These are phyloP conservation scores for Oryzias sinensis DNA, from an alignment of 2,797 vertebrate species.

Conservation along the genomic window DNA sequence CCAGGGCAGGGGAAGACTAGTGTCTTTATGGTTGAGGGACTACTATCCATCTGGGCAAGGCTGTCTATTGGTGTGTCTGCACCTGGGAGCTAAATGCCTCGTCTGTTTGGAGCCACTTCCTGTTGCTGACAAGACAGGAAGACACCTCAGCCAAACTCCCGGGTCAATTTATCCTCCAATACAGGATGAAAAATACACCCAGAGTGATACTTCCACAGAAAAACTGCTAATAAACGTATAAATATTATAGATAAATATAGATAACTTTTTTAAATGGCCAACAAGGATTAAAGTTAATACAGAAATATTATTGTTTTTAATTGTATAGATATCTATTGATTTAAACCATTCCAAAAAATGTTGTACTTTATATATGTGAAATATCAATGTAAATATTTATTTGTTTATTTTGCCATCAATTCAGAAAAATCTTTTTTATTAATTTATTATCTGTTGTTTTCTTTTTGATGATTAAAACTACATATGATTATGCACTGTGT, in stretches of 20 bases:
- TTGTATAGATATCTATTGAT: no score
- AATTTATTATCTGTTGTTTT: no score
- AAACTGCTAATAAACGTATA: neutral
- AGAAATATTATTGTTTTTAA: no score
- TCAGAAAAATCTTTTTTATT: no score
- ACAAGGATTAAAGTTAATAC: no score
- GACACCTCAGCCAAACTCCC: constrained; percentile 70
- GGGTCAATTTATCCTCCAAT: constrained; percentile 44
- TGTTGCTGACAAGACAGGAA: constrained; percentile 70
- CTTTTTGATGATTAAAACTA: no score
- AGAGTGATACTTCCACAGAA: constrained; percentile 18
- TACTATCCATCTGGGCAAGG: constrained; percentile 78
- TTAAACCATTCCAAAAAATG: no score
- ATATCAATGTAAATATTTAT: no score
- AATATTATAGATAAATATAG: neutral
- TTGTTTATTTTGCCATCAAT: no score
- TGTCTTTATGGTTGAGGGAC: constrained; percentile 77
- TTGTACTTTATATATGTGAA: no score
- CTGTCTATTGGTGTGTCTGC: constrained; percentile 71
- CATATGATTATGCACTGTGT: no score
- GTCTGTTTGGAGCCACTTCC: constrained; percentile 76
- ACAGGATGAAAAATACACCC: constrained; percentile 45
- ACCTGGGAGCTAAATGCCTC: constrained; percentile 80
- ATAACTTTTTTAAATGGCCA: no score
- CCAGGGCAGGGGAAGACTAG: constrained; percentile 73